A percentile compares a stretch with the other conserved stretches of the same genome.
Evolutionary conservation across 2,797 vertebrate genomes (phyloP).

Genomic region (Enoplosus armatus): DNA sequence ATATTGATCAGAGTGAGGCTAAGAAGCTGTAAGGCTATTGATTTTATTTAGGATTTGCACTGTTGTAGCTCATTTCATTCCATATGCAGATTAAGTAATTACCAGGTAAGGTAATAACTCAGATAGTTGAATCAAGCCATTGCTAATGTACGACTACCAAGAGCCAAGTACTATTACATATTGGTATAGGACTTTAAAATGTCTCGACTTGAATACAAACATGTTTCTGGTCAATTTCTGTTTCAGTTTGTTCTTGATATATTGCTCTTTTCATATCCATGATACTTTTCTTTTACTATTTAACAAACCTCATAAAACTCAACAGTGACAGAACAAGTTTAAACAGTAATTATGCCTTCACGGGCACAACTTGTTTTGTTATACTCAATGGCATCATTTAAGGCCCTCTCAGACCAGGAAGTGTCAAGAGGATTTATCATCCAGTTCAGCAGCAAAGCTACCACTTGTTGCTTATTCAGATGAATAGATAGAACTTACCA

Average conservation of each 20-base stretch:
- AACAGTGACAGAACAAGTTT: too few species aligned
- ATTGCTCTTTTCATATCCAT: not conserved
- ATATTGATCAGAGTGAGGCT: conserved; percentile 80
- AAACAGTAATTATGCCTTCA: not conserved
- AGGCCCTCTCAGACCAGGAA: conserved; percentile 13
- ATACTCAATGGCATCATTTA: not conserved
- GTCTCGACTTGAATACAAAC: not conserved
- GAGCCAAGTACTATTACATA: not conserved
- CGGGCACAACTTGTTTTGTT: not conserved
- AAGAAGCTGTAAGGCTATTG: conserved; percentile 80
- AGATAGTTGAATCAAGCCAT: not conserved
- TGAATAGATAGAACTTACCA: not conserved
- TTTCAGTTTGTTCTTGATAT: not conserved
- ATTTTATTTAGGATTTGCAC: conserved; percentile 70
- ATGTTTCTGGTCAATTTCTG: not conserved
- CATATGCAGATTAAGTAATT: conserved; percentile 6
- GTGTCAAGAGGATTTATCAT: not conserved
- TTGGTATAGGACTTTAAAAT: not conserved
- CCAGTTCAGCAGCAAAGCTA: not conserved
- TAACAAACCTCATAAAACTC: too few species aligned
- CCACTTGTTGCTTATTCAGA: not conserved
- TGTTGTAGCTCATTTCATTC: conserved; percentile 54
- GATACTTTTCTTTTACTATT: too few species aligned
- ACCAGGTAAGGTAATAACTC: not conserved
- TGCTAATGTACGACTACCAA: not conserved